Evolutionary conservation across 2,888 invertebrate species (phyloP).

Genomic region (Stegana nigrithorax): DNA sequence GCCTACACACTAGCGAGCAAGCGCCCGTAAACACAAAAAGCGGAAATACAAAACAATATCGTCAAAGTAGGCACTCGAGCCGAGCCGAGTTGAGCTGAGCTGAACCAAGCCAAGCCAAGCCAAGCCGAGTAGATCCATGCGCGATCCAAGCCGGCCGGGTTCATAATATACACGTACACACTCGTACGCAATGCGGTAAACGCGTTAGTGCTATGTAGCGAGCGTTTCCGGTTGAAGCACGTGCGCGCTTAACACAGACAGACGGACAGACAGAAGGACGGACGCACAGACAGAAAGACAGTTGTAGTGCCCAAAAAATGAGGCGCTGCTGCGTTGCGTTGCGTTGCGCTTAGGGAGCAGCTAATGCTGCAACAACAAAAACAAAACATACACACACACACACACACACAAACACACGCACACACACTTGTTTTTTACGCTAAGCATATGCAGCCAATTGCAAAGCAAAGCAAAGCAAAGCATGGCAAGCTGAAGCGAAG

Average conservation of each 20-base stretch:
- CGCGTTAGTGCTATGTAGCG: no score
- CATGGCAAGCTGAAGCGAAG: no score
- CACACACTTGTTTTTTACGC: slow-evolving; percentile 5
- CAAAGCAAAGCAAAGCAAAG: no score
- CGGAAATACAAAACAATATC: slow-evolving; percentile 46
- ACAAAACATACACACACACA: not conserved
- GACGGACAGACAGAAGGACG: not conserved
- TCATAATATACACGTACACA: no score
- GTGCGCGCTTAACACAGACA: slow-evolving; percentile 46
- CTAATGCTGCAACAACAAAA: slow-evolving; percentile 2
- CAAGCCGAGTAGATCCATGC: no score
- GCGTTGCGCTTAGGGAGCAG: no score
- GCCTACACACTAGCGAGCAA: not conserved
- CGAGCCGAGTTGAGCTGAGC: slow-evolving; percentile 47
- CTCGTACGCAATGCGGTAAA: not conserved
- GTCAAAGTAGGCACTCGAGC: slow-evolving; percentile 26
- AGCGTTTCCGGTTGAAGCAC: slow-evolving; percentile 66
- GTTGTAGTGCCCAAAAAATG: slow-evolving; percentile 4
- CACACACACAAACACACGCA: not conserved
- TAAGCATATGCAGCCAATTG: not conserved
- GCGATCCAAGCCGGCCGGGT: no score
- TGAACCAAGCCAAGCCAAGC: no score
- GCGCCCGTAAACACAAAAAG: slow-evolving; percentile 30
- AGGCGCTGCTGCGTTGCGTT: slow-evolving; percentile 26
- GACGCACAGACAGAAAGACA: not conserved